Evolutionary conservation across 2,113 vertebrate species (phyloP).

Genomic region (Mellivora capensis): DNA sequence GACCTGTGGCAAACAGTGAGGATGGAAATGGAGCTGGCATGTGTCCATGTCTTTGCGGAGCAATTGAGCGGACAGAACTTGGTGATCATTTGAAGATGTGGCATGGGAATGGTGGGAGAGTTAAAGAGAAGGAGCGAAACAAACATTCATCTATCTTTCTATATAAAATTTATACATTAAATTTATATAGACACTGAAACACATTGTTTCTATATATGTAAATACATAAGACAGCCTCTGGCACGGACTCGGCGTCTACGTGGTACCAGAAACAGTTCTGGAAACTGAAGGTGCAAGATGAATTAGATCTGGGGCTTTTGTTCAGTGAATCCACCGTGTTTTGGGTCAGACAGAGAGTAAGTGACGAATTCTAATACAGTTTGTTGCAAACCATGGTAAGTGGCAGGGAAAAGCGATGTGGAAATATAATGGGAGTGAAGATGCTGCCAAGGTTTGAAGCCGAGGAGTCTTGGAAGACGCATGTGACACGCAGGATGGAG

Average conservation of each 20-base stretch:
- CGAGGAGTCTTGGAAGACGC: not conserved
- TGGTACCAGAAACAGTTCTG: conserved; percentile 24
- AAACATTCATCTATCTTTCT: not conserved
- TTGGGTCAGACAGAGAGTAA: not conserved
- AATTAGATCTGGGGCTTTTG: conserved; percentile 6
- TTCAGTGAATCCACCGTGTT: not conserved
- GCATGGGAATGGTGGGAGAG: not conserved
- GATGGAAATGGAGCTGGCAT: not conserved
- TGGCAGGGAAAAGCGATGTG: not conserved
- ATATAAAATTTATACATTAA: not conserved
- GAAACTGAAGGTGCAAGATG: not conserved
- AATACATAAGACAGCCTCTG: not conserved
- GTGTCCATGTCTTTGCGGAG: not conserved
- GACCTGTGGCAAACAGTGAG: not conserved
- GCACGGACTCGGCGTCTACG: not conserved
- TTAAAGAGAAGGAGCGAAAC: conserved; percentile 12
- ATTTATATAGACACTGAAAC: not conserved
- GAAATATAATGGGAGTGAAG: not conserved
- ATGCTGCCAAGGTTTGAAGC: not conserved
- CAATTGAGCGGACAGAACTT: not conserved
- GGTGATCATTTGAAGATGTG: not conserved
- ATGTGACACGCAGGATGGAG: not conserved
- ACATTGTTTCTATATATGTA: not conserved
- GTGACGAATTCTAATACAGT: not conserved
- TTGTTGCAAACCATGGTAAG: not conserved